Conservation (phyloP, 2,888 invertebrate species). For the Phytoseiulus persimilis region DNA sequence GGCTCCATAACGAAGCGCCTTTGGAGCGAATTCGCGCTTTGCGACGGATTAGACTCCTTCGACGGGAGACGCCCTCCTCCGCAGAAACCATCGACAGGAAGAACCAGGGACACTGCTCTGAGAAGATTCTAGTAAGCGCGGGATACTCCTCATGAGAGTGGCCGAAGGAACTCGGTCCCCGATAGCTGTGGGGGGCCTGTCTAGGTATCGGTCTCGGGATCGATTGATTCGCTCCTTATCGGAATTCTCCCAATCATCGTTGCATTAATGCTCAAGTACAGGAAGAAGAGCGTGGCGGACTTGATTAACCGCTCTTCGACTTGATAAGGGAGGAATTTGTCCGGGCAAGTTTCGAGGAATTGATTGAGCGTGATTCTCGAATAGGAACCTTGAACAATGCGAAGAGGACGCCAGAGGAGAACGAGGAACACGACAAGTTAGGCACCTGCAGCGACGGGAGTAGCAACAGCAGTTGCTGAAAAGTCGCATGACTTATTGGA, state of each 20-base stretch:
- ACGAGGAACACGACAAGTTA: background rate
- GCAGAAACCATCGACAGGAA: no score
- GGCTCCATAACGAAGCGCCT: background rate
- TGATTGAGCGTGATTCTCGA: background rate
- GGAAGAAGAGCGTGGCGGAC: background rate
- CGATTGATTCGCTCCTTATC: background rate
- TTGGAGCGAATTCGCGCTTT: background rate
- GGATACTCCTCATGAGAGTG: no score
- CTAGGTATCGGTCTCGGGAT: background rate
- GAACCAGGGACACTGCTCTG: no score
- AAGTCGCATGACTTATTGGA: background rate
- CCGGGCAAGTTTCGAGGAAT: background rate
- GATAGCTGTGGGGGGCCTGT: background rate
- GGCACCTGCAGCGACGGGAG: background rate
- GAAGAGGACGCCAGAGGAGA: background rate
- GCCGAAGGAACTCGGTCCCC: background rate
- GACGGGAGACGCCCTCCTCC: no score
- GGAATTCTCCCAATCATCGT: background rate
- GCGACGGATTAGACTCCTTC: background rate
- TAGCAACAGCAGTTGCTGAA: background rate
- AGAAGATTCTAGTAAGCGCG: no score
- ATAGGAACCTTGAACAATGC: background rate
- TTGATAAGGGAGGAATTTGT: background rate
- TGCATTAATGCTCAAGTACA: background rate
- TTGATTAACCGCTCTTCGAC: background rate